phyloP scores from a whole-genome alignment of 2,113 vertebrate genomes.

The Furnarius figulus region DNA sequence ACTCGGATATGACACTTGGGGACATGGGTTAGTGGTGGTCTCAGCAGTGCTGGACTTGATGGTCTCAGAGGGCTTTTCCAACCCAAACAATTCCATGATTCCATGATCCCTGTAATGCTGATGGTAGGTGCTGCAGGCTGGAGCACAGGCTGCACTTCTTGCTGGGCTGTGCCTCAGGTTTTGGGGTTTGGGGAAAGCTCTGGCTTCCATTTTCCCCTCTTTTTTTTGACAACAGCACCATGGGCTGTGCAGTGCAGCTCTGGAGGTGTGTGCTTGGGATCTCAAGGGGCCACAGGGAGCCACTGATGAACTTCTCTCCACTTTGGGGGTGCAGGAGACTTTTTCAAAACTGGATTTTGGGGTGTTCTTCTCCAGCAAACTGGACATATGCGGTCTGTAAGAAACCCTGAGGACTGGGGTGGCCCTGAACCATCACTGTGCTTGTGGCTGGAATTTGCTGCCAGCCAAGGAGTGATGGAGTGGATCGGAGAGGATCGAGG shows the following conservation, averaged over 20 bases:
- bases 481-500: background rate
- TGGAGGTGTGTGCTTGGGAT: background rate
- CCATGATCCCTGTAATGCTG: background rate
- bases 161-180: background rate
- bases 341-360: background rate
- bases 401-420: background rate
- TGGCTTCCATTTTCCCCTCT: background rate
- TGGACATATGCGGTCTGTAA: background rate
- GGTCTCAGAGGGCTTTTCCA: background rate
- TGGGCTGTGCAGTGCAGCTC: background rate
- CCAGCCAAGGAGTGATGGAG: background rate
- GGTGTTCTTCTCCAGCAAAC: background rate
- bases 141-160: background rate
- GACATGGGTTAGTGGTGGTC: background rate
- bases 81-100: background rate
- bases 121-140: background rate
- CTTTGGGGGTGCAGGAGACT: background rate
- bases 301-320: background rate
- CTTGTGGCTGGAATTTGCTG: background rate
- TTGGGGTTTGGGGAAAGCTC: background rate
- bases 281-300: rapidly evolving
- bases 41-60: background rate
- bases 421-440: rapidly evolving
- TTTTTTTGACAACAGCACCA: background rate
- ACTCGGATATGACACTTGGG: background rate